A percentile compares a stretch with the other conserved stretches of the same genome.
Evolutionary conservation across 2,797 vertebrate genomes (phyloP).

Genomic region (Hozukius guyotensis): DNA sequence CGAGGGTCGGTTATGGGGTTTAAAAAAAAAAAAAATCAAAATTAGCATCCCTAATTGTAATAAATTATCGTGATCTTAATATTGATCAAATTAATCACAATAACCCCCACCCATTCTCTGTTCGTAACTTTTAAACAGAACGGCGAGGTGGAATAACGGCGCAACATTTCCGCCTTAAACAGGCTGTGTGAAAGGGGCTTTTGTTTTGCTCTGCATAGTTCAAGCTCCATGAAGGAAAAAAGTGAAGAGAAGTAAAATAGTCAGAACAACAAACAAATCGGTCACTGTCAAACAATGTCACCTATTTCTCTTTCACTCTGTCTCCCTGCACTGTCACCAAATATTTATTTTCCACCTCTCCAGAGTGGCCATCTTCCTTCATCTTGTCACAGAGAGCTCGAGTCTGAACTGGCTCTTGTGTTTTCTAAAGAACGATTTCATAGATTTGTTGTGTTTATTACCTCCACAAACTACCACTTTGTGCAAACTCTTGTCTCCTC

Average conservation of each 20-base stretch:
- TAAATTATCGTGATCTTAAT: too few relatives aligned
- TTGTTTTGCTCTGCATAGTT: not conserved
- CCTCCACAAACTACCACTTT: not conserved
- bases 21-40: too few relatives aligned
- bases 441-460: constrained; percentile 8
- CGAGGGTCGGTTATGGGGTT: too few relatives aligned
- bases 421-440: not conserved
- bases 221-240: not conserved
- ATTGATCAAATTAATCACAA: too few relatives aligned
- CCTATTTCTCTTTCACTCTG: not conserved
- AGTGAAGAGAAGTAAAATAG: not conserved
- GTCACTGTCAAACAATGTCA: constrained; percentile 8
- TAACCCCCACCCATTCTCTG: not conserved
- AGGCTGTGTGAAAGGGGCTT: not conserved
- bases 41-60: too few relatives aligned
- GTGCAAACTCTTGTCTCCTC: not conserved
- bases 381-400: not conserved
- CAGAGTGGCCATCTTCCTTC: not conserved
- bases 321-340: not conserved
- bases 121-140: not conserved
- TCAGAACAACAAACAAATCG: constrained; percentile 16
- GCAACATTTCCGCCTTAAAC: not conserved
- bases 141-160: not conserved
- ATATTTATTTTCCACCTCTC: constrained; percentile 1
- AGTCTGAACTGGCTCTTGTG: not conserved